Percentiles rank a stretch among this genome's conserved stretches.
Evolutionary conservation across 2,888 invertebrate species (phyloP).

Genomic region (Tenthredo scrophulariae): DNA sequence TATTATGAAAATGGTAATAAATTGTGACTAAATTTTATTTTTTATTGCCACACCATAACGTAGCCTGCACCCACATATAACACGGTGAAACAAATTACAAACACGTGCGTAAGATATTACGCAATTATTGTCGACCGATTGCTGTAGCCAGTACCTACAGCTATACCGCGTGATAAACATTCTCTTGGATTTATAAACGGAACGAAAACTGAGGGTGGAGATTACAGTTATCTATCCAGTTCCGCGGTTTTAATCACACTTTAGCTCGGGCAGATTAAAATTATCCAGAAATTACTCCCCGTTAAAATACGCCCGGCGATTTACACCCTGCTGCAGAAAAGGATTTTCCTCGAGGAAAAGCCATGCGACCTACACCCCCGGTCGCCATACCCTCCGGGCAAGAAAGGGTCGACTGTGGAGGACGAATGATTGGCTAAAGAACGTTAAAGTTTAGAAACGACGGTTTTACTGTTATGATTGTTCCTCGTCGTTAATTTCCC

Average conservation of each 20-base stretch:
- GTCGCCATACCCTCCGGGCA: not conserved
- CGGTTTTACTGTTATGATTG: slow-evolving; percentile 32
- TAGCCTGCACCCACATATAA: not conserved
- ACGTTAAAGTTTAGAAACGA: slow-evolving; percentile 45
- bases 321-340: slow-evolving; percentile 30
- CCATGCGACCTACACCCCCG: not conserved
- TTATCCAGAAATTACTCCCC: slow-evolving; percentile 50
- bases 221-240: slow-evolving; percentile 47
- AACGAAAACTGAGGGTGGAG: slow-evolving; percentile 41
- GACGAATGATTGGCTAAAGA: slow-evolving; percentile 31
- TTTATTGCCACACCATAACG: not conserved
- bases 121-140: slow-evolving; percentile 43
- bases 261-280: slow-evolving; percentile 44
- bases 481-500: slow-evolving; percentile 36
- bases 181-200: slow-evolving; percentile 43
- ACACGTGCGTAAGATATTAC: slow-evolving; percentile 35
- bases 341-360: slow-evolving; percentile 8
- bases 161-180: slow-evolving; percentile 29
- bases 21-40: slow-evolving; percentile 19
- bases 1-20: slow-evolving; percentile 6
- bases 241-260: slow-evolving; percentile 52
- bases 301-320: slow-evolving; percentile 44
- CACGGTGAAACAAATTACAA: slow-evolving; percentile 24
- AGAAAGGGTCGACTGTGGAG: slow-evolving; percentile 35
- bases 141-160: not conserved